phyloP scores from a whole-genome alignment of 1,140 invertebrate species.

The Danaus plexippus region DNA sequence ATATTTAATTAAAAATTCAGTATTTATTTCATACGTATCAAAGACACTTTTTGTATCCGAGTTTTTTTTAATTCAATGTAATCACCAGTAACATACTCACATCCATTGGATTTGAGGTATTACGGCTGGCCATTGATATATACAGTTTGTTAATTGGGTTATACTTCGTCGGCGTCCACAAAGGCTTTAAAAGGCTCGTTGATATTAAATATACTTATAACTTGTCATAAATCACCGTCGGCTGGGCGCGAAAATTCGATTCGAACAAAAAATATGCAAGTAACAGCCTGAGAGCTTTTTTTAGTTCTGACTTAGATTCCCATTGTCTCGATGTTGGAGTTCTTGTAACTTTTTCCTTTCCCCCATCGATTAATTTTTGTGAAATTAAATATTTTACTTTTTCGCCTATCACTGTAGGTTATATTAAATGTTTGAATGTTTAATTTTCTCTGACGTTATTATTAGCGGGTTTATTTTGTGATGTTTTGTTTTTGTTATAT shows the following conservation, averaged over 20 bases:
- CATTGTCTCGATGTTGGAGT: too few relatives aligned
- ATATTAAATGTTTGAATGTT: too few relatives aligned
- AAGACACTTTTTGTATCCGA: too few relatives aligned
- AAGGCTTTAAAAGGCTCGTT: slow-evolving; percentile 64
- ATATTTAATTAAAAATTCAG: too few relatives aligned
- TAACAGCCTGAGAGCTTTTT: slow-evolving; percentile 68
- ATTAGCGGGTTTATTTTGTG: background rate
- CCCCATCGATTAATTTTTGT: too few relatives aligned
- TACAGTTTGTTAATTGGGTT: slow-evolving; percentile 70
- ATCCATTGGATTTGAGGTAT: too few relatives aligned
- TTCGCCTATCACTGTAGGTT: background rate
- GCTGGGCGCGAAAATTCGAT: slow-evolving; percentile 56
- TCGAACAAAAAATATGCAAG: slow-evolving; percentile 69
- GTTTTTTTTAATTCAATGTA: too few relatives aligned
- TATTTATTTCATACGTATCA: too few relatives aligned
- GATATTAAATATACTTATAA: slow-evolving; percentile 68
- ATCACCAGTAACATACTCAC: too few relatives aligned
- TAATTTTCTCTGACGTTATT: background rate
- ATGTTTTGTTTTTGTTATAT: too few relatives aligned
- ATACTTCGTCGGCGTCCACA: slow-evolving; percentile 62
- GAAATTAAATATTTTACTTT: background rate
- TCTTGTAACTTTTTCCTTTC: too few relatives aligned
- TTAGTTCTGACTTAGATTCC: slow-evolving; percentile 32
- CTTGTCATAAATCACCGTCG: slow-evolving; percentile 67
- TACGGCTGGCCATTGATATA: slow-evolving; percentile 46